These are phyloP conservation scores for Tapirus terrestris DNA, from an alignment of 2,113 vertebrate species.

Conservation along the genomic window DNA sequence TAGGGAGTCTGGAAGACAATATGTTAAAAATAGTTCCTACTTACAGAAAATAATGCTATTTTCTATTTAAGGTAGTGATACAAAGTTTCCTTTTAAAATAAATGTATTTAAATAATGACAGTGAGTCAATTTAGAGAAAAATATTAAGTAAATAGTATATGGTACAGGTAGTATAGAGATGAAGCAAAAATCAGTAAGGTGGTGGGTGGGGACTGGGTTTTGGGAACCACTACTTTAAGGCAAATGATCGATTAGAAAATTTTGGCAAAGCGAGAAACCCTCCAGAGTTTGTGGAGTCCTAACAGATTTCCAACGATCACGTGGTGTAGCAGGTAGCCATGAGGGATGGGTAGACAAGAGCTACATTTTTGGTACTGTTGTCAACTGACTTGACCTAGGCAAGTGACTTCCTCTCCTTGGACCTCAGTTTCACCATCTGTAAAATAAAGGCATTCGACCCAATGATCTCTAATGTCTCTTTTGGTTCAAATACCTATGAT, in stretches of 20 bases:
- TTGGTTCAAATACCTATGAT: neutral
- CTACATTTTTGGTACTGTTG: neutral
- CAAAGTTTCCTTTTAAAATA: constrained; percentile 36
- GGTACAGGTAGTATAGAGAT: neutral
- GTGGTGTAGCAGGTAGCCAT: neutral
- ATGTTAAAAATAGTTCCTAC: neutral
- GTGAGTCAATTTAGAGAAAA: neutral
- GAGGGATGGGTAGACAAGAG: too few species aligned
- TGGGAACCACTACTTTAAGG: neutral
- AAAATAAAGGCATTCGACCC: neutral
- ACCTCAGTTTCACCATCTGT: neutral
- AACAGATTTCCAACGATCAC: neutral
- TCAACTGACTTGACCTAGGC: neutral
- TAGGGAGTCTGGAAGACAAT: neutral
- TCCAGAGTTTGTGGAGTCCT: neutral
- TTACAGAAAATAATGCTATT: neutral
- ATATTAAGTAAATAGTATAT: neutral
- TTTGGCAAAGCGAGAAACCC: neutral
- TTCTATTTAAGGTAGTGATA: neutral
- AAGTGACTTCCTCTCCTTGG: neutral
- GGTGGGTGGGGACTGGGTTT: neutral
- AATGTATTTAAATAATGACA: neutral
- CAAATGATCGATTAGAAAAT: neutral
- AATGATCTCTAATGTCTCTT: neutral
- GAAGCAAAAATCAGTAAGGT: neutral